phyloP scores from a whole-genome alignment of 2,888 invertebrate genomes.

The Agrypnus murinus region DNA sequence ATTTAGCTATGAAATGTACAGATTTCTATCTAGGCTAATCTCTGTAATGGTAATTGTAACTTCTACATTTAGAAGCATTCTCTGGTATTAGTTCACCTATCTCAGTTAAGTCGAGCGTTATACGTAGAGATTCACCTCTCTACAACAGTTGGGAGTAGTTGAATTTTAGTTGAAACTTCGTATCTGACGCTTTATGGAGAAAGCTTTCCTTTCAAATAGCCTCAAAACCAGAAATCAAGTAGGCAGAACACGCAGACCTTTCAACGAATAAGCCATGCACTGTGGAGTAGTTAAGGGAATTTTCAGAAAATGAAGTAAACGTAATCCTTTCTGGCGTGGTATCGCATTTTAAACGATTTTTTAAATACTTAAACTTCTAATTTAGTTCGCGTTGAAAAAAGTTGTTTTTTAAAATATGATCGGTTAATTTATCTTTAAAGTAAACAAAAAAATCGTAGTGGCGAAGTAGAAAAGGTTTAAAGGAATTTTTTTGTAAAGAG shows the following conservation, averaged over 20 bases:
- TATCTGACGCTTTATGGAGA: background rate
- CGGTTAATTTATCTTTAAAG: too few species aligned
- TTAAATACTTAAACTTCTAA: background rate
- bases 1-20: too few species aligned
- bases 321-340: slow-evolving; percentile 10
- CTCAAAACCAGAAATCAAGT: slow-evolving; percentile 12
- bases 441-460: too few species aligned
- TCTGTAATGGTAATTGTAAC: background rate
- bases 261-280: slow-evolving; percentile 24
- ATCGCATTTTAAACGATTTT: slow-evolving; percentile 2
- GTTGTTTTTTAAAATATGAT: too few species aligned
- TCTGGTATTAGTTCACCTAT: background rate
- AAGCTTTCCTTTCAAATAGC: slow-evolving; percentile 8
- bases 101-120: background rate
- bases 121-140: background rate
- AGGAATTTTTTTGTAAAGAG: too few species aligned
- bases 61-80: background rate
- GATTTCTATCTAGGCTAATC: too few species aligned
- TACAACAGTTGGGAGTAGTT: background rate
- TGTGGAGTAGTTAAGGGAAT: slow-evolving; percentile 27
- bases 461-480: too few species aligned
- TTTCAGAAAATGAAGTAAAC: slow-evolving; percentile 8
- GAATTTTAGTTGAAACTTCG: background rate
- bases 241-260: slow-evolving; percentile 27
- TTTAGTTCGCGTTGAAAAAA: background rate